Conservation (phyloP, 2,797 vertebrate genomes). For the Smutsia gigantea region DNA sequence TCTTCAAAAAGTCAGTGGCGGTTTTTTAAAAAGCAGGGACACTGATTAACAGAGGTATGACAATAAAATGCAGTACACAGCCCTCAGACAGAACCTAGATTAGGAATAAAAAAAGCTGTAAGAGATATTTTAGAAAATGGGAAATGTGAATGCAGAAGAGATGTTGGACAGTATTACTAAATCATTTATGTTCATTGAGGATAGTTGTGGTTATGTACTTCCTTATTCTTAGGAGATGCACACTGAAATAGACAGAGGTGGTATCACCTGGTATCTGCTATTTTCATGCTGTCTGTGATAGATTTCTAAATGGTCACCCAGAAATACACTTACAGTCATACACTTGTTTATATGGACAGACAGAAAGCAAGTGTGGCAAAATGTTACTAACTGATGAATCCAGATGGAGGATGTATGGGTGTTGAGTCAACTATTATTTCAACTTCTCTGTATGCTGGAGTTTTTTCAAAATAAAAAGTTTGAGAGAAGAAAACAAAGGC, state of each 20-base stretch:
- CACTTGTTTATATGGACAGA: neutral
- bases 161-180: neutral
- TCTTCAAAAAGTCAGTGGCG: neutral
- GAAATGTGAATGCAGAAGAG: neutral
- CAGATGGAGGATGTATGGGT: neutral
- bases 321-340: neutral
- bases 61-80: neutral
- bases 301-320: neutral
- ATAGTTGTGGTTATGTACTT: neutral
- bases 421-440: neutral
- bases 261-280: no score
- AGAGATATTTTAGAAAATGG: neutral
- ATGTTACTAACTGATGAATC: neutral
- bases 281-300: neutral
- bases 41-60: neutral
- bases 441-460: neutral
- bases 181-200: rapidly evolving
- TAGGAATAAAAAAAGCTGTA: no score
- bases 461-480: neutral
- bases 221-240: neutral
- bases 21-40: neutral
- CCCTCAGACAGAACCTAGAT: neutral
- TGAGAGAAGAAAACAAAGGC: neutral
- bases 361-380: neutral
- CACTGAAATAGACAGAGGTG: neutral